Conservation (phyloP, 2,113 vertebrate species). For the Dromiciops gliroides region DNA sequence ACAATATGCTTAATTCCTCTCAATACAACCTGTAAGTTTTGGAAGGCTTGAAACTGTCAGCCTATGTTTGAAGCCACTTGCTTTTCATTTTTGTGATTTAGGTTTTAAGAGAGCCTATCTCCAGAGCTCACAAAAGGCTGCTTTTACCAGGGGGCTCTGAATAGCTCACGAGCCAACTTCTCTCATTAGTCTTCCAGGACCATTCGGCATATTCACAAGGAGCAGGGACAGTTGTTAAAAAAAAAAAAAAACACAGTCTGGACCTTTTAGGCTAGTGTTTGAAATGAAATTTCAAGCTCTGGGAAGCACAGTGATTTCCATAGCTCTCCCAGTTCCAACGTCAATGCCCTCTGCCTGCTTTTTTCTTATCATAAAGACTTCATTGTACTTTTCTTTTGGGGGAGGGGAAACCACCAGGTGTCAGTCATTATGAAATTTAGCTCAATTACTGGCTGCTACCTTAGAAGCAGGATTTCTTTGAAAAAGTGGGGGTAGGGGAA, state of each 20-base stretch:
- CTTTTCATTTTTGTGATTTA: neutral
- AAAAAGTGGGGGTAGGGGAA: neutral
- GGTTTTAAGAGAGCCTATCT: slow-evolving; percentile 17
- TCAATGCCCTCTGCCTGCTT: neutral
- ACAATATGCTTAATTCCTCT: neutral
- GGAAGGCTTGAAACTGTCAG: neutral
- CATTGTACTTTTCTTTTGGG: neutral
- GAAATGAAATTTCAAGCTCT: neutral
- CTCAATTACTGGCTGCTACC: neutral
- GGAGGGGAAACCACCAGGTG: neutral
- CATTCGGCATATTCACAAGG: neutral
- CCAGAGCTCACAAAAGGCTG: neutral
- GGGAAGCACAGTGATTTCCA: neutral
- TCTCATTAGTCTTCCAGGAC: neutral
- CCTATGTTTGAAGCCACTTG: neutral
- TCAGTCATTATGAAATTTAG: neutral
- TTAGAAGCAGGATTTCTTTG: neutral
- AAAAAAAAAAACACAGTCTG: neutral
- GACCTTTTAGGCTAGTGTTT: slow-evolving; percentile 9
- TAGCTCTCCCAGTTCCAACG: neutral
- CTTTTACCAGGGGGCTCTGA: neutral
- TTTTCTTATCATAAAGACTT: neutral
- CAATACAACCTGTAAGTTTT: neutral
- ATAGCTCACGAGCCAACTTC: slow-evolving; percentile 10
- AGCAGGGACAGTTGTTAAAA: neutral